Evolutionary conservation across 2,888 invertebrate species (phyloP).

Genomic region (Labia minor): DNA sequence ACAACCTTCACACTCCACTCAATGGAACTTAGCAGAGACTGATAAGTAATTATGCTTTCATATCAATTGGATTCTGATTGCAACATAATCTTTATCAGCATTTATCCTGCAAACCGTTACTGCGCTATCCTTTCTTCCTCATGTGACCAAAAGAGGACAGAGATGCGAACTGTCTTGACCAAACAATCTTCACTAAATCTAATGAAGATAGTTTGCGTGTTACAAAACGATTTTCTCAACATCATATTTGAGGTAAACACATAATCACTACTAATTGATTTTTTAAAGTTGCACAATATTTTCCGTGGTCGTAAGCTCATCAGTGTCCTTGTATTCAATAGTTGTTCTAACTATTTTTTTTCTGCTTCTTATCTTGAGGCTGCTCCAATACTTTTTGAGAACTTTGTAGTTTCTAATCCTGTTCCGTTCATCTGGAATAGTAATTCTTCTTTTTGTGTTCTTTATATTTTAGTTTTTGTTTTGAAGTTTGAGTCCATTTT

Average conservation of each 20-base stretch:
- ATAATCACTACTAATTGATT: neutral
- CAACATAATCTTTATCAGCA: no score
- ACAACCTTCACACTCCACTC: no score
- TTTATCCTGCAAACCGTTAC: no score
- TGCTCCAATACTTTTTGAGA: neutral
- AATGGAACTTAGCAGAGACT: no score
- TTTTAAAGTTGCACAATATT: neutral
- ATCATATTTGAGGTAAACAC: neutral
- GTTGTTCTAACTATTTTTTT: neutral
- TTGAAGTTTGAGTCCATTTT: neutral
- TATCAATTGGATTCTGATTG: no score
- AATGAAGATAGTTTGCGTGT: neutral
- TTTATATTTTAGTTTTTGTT: neutral
- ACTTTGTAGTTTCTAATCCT: neutral
- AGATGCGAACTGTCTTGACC: no score
- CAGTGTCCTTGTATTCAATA: neutral
- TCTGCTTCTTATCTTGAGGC: neutral
- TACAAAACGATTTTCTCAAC: neutral
- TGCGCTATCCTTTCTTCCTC: no score
- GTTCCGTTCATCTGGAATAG: neutral
- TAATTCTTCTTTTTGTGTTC: neutral
- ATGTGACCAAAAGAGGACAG: no score
- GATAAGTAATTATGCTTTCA: no score
- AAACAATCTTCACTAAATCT: neutral
- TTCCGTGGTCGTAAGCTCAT: neutral